Conservation (phyloP, 2,797 vertebrate genomes). For the Bryconaethiops microstoma region DNA sequence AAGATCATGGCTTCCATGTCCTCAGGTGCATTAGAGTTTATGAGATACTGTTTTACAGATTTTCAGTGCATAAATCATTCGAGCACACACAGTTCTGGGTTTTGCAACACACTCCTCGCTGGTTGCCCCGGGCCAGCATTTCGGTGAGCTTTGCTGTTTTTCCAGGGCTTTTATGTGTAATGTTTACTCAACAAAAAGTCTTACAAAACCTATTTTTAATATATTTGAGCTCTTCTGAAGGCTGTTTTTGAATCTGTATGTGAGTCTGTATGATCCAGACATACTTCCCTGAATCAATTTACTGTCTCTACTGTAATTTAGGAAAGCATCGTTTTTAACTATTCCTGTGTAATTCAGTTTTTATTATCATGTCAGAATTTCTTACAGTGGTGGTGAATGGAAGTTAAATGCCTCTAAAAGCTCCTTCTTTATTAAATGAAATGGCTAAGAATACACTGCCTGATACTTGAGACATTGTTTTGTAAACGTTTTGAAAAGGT, state of each 20-base stretch:
- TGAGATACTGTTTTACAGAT: neutral
- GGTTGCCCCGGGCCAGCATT: neutral
- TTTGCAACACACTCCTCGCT: neutral
- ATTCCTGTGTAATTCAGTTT: too few relatives aligned
- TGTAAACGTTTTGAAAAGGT: too few relatives aligned
- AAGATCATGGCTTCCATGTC: neutral
- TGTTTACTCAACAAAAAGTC: neutral
- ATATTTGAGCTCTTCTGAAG: neutral
- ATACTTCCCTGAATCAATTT: too few relatives aligned
- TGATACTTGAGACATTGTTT: too few relatives aligned
- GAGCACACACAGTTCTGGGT: neutral
- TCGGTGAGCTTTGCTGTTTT: neutral
- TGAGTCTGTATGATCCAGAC: neutral
- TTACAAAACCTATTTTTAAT: neutral
- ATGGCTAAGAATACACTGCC: too few relatives aligned
- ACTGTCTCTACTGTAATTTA: too few relatives aligned
- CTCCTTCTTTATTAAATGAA: too few relatives aligned
- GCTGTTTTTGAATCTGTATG: neutral
- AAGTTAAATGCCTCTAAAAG: too few relatives aligned
- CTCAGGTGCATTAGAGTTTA: neutral
- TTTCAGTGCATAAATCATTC: slow-evolving; percentile 24
- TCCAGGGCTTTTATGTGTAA: neutral
- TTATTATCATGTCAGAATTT: too few relatives aligned
- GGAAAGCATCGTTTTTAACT: too few relatives aligned
- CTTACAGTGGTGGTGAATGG: too few relatives aligned